phyloP scores from a whole-genome alignment of 1,140 invertebrate species.

The Oryctes rhinoceros region DNA sequence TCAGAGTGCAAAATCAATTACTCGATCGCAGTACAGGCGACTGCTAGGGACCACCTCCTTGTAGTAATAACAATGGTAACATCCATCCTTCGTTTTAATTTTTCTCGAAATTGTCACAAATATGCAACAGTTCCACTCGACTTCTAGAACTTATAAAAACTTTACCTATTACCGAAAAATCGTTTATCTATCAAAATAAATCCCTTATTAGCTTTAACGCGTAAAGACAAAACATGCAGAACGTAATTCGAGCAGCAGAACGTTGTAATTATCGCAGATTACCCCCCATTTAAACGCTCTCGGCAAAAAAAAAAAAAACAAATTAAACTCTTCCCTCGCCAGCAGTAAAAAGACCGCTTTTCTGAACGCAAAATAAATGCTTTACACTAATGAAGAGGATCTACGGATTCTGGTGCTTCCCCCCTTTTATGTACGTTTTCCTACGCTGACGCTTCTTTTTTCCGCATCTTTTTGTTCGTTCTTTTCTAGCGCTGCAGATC shows the following conservation, averaged over 20 bases:
- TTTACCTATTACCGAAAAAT: neutral
- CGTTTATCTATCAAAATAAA: neutral
- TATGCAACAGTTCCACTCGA: too few relatives aligned
- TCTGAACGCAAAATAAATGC: constrained; percentile 5
- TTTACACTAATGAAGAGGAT: constrained; percentile 14
- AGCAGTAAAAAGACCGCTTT: neutral
- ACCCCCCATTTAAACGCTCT: neutral
- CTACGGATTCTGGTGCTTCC: neutral
- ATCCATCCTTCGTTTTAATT: too few relatives aligned
- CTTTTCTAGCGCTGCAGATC: neutral
- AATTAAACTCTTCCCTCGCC: constrained; percentile 8
- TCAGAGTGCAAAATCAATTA: too few relatives aligned
- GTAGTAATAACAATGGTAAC: too few relatives aligned
- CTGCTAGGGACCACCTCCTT: too few relatives aligned
- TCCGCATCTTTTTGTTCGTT: neutral
- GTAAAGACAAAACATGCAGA: neutral
- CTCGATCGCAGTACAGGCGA: too few relatives aligned
- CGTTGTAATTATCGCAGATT: constrained; percentile 5
- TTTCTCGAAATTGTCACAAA: too few relatives aligned
- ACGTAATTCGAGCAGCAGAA: neutral
- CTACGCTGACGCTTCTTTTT: neutral
- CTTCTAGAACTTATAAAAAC: too few relatives aligned
- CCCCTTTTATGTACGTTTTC: constrained; percentile 9
- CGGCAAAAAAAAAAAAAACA: constrained; percentile 4
- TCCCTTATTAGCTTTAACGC: neutral